These are phyloP conservation scores for Cotesia vestalis DNA, from an alignment of 1,140 invertebrate species.

Conservation along the genomic window DNA sequence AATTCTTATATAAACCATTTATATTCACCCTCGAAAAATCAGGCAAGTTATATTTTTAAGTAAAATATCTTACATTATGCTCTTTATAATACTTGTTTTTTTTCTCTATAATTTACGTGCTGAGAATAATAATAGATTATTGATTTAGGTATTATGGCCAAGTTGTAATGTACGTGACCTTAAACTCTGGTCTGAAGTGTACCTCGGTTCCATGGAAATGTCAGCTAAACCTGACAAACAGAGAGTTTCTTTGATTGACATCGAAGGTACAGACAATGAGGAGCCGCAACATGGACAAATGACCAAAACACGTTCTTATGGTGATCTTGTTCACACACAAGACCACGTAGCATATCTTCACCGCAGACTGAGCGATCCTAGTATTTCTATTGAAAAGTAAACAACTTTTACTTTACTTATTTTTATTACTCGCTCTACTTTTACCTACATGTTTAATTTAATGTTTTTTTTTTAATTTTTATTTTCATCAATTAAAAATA, in stretches of 20 bases:
- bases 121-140: not conserved
- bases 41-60: constrained; percentile 50
- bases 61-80: constrained; percentile 8
- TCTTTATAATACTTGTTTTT: constrained; percentile 4
- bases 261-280: constrained; percentile 60
- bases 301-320: constrained; percentile 83
- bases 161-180: constrained; percentile 84
- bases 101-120: not conserved
- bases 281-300: constrained; percentile 65
- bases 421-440: constrained; percentile 3
- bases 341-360: constrained; percentile 71
- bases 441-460: not conserved
- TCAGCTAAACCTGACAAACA: constrained; percentile 58
- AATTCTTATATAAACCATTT: constrained; percentile 87
- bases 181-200: constrained; percentile 85
- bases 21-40: constrained; percentile 71
- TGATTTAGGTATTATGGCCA: constrained; percentile 81
- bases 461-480: not conserved
- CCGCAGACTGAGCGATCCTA: constrained; percentile 83
- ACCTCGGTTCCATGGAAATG: constrained; percentile 73
- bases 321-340: constrained; percentile 75
- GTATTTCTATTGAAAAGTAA: constrained; percentile 74
- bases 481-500: constrained; percentile 38
- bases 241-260: constrained; percentile 59
- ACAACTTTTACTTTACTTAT: not conserved